Evolutionary conservation across 2,888 invertebrate genomes (phyloP).

Genomic region (Caenorhabditis angaria): DNA sequence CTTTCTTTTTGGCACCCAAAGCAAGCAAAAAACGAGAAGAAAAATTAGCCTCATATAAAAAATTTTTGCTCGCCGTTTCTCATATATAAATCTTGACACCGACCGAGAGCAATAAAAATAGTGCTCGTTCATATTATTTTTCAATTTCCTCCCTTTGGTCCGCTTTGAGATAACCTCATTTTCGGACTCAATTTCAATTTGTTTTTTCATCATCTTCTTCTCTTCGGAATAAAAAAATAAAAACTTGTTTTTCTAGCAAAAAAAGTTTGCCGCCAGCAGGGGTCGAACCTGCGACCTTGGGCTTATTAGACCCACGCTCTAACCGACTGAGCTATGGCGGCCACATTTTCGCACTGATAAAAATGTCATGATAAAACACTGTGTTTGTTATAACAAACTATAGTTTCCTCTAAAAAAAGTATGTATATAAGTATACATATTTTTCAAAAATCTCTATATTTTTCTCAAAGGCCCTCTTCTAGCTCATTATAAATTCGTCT

Average conservation of each 20-base stretch:
- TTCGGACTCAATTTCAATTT: background rate
- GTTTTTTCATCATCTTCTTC: background rate
- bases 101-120: background rate
- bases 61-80: background rate
- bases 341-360: background rate
- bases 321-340: constrained; percentile 69
- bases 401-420: no score
- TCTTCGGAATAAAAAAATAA: background rate
- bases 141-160: background rate
- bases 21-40: background rate
- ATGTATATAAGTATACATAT: no score
- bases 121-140: background rate
- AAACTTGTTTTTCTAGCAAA: constrained; percentile 32
- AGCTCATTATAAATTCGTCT: constrained; percentile 37
- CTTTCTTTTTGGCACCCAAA: background rate
- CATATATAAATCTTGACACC: background rate
- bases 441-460: no score
- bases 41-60: constrained; percentile 4
- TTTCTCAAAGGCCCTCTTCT: background rate
- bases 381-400: no score
- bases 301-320: constrained; percentile 72
- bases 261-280: constrained; percentile 69
- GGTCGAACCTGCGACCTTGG: constrained; percentile 72
- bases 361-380: background rate
- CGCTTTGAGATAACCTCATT: background rate